Base-by-base conservation (phyloP, 2,797 vertebrate species). In the Spea hammondii region DNA sequence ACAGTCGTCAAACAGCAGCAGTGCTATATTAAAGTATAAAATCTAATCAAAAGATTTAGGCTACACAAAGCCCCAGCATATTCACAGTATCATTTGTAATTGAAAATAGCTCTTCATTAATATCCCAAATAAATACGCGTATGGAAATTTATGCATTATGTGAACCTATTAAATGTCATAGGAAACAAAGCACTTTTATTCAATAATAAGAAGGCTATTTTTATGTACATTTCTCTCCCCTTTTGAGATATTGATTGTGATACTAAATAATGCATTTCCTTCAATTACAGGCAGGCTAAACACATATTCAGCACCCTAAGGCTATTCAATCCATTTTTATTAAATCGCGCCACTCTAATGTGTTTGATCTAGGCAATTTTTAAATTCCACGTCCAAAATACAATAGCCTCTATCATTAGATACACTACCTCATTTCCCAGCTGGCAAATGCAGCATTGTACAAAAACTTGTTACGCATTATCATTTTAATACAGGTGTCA, bases 401-500 rank as follows among this genome's bases (percentile, higher is more conserved):
- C 77, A 60, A 54, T 62, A 51, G 72, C 59, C 74, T 74, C 70
- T 74, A 74, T 62, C 59, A 74, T 79, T 79, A 74, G 69, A 70
- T 79, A 74, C 74, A 70, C 67, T 74, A 59, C 65, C 57, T 70
- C 55, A 44, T 74, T 79, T 49, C 65, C 71, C 70, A 64, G 78
- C 72, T 79, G 78, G 78, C 65, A 79, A 74, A 69, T 53, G 57
- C 71, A 69, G 14, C 55, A 8, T 70, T 72, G 44, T 79, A 51
- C 60, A 62, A 70, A 79, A 64, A 48, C 67, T 59, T 69, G 72
- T 79, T 70, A 70, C 12, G 57, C 78, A 79, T 79, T 79, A 74
- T 79, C 72, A 74, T 79, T 74, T 74, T 70, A 79, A 79, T 79
- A 79, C 74, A 74, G 62, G 78, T 70, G 78, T 74, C 77, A 79